Base-by-base conservation (phyloP, 2,797 vertebrate genomes). In the Macroramphosus scolopax region DNA sequence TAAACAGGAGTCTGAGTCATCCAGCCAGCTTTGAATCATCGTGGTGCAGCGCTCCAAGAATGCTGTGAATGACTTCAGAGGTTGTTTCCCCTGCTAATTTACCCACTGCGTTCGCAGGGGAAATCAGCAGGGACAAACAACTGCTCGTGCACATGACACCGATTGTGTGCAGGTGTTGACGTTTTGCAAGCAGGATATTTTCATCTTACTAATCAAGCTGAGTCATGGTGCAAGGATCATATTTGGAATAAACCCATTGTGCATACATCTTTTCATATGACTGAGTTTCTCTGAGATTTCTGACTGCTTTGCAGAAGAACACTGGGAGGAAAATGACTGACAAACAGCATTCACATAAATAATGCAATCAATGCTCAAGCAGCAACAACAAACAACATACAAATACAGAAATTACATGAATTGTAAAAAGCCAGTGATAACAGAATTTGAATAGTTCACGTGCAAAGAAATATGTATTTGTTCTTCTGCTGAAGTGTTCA, bases 1-100 rank as follows among this genome's bases (percentile, higher is more conserved):
- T 75, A 75, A 82, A 84, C 73, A 77, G 72, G 51, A 66, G 66
- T 62, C 40, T 78, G 82, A 86, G 47, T 85, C 83, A 82, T 77
- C 56, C 48, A 36, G 39, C 33, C 55, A 4, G 61, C 60, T 60
- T 68, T 47, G 63, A 75, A 62, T 74, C 66, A 38, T 63, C 46
- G 29, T 42, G 44, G 63, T 29, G 31, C 56, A 33, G 49, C 16
- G 10, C 66, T 75, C 40, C 14, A n/a, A 52, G 63, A 70, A 58
- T 0, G 42, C 54, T 16, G 15, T 3, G 55, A 59, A 62, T 65
- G 66, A 63, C 66, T 82, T 68, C 69, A 64, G 38, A 1, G 44
- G 50, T 70, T 55, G 75, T 79, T 79, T 72, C 54, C 53, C 44
- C 56, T 42, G 59, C 48, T 72, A 62, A 83, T 84, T 77, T 63